A percentile compares a stretch with the other conserved stretches of the same genome.
These are phyloP conservation scores for Drosophila nebulosa DNA, from an alignment of 1,140 invertebrate genomes.

Conservation along the genomic window DNA sequence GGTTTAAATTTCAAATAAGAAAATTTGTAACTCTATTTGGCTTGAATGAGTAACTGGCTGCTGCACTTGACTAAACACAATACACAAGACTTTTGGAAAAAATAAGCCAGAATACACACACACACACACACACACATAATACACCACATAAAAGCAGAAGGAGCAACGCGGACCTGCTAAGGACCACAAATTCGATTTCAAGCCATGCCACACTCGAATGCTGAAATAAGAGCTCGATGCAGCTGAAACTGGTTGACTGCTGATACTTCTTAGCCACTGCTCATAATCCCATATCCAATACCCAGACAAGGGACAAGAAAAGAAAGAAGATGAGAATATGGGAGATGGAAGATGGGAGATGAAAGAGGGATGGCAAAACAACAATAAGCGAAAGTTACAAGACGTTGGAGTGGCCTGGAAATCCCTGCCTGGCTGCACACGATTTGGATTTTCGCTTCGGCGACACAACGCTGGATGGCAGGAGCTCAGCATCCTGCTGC, in stretches of 20 bases:
- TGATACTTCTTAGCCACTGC: slow-evolving; percentile 35
- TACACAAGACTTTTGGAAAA: slow-evolving; percentile 46
- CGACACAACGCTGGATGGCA: slow-evolving; percentile 54
- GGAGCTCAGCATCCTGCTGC: slow-evolving; percentile 11
- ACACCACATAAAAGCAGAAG: slow-evolving; percentile 1
- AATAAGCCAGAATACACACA: slow-evolving; percentile 15
- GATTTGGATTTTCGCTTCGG: slow-evolving; percentile 40
- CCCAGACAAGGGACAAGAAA: neutral
- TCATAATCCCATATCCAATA: slow-evolving; percentile 35
- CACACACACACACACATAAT: slow-evolving; percentile 3
- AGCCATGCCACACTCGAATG: slow-evolving; percentile 47
- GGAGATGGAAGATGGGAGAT: no score
- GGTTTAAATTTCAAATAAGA: neutral
- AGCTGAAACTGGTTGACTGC: slow-evolving; percentile 4
- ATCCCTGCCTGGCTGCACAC: slow-evolving; percentile 59
- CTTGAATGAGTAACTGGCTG: slow-evolving; percentile 39
- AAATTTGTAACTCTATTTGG: slow-evolving; percentile 44
- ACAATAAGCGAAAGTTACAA: slow-evolving; percentile 72
- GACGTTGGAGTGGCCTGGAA: slow-evolving; percentile 31
- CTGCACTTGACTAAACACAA: slow-evolving; percentile 75
- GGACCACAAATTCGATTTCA: slow-evolving; percentile 65
- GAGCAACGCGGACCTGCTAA: slow-evolving; percentile 4
- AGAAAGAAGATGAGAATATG: no score
- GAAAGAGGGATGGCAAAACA: slow-evolving; percentile 12
- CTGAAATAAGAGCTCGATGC: slow-evolving; percentile 9